Evolutionary conservation across 2,113 vertebrate genomes (phyloP).

Genomic region (Microtus oregoni): DNA sequence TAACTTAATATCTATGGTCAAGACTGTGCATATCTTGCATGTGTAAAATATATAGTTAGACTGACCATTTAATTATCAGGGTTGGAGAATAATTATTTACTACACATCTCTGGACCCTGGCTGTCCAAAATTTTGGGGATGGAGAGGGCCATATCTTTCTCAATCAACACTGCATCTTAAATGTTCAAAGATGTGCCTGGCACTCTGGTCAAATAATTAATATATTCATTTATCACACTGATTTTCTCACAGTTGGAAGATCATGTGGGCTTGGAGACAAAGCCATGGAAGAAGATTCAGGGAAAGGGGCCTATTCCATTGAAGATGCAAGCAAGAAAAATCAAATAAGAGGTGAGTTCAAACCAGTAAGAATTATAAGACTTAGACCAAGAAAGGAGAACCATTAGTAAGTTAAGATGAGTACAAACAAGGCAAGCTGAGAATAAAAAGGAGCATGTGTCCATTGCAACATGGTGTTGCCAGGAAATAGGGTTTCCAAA

Average conservation of each 20-base stretch:
- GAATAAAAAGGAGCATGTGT: background rate
- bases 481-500: background rate
- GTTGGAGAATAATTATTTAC: background rate
- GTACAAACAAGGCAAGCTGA: background rate
- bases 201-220: background rate
- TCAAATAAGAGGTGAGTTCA: background rate
- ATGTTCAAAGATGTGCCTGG: background rate
- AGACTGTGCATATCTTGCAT: background rate
- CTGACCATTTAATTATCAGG: background rate
- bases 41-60: slow-evolving; percentile 40
- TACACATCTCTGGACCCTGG: background rate
- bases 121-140: background rate
- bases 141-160: background rate
- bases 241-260: background rate
- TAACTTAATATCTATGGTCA: background rate
- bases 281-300: background rate
- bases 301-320: background rate
- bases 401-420: background rate
- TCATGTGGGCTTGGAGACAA: background rate
- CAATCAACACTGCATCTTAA: background rate
- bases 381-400: background rate
- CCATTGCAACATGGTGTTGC: background rate
- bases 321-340: background rate
- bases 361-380: background rate
- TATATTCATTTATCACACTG: background rate